Base-by-base conservation (phyloP, 2,797 vertebrate genomes). In the Pangasius macronema region DNA sequence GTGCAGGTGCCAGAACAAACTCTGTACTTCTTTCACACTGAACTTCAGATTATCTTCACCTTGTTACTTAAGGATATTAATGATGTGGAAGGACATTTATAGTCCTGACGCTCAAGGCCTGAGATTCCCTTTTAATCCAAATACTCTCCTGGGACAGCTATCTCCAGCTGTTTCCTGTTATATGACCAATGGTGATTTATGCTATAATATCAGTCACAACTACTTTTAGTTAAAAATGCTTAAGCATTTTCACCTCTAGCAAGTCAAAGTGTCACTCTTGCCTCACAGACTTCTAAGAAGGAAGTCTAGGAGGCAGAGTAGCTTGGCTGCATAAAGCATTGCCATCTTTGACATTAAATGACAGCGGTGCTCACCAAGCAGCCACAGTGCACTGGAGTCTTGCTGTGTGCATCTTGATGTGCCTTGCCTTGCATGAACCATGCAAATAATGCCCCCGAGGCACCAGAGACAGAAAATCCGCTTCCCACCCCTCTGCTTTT, bases 281-380 rank as follows among this genome's bases (percentile, higher is more conserved):
- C 42, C 42, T 49, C 49, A 22, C 27, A 82, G 59, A 82, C 59
- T 18, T 82, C 3, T 46, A 42, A 81, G 77, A 39, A 39, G 33
- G 20, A 70, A 57, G 73, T 51, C 49, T 57, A 83, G 22, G 63
- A 82, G 46, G 10, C 73, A 67, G 24, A 51, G 30, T 0, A 57
- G 46, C 42, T 87, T 83, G 55, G 88, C 68, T 67, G 46, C 85
- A 83, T 18, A 68, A 72, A 85, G 65, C 42, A 16, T 53, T 83
- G 72, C 61, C 65, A 73, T 88, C 81, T 88, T 55, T 89, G 88
- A 91, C 87, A 83, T 61, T 80, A 89, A 88, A 88, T 91, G 89
- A 90, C 83, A 88, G 82, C 24, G 2, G 18, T 33, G 59, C 33
- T 88, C 85, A 55, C 53, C 67, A 59, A 81, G 85, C 63, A 57